Conservation (phyloP, 1,140 invertebrate species). For the Zaprionus vittiger region DNA sequence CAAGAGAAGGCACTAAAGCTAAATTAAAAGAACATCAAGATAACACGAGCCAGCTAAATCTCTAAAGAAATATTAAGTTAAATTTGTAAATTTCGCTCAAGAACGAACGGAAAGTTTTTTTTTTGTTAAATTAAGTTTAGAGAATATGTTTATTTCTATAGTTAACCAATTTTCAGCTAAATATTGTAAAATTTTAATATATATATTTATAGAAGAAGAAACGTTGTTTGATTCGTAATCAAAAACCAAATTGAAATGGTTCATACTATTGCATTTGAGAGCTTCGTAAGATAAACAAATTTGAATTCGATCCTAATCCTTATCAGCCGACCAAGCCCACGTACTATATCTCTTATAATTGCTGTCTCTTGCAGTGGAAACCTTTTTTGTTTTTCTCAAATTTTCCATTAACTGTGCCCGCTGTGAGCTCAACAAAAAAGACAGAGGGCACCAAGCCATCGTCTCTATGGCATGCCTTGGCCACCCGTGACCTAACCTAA, state of each 20-base stretch:
- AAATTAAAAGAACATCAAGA: neutral
- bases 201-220: neutral
- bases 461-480: neutral
- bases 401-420: constrained; percentile 11
- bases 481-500: constrained; percentile 7
- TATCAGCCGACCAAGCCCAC: neutral
- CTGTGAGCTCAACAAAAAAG: constrained; percentile 2
- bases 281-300: constrained; percentile 1
- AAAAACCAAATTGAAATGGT: too few species aligned
- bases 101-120: neutral
- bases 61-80: too few species aligned
- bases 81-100: neutral
- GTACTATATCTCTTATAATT: neutral
- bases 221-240: neutral
- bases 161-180: neutral
- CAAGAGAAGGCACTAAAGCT: neutral
- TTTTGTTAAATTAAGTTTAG: neutral
- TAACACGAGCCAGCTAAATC: too few species aligned
- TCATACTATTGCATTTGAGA: neutral
- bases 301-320: neutral
- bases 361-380: constrained; percentile 9
- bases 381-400: neutral
- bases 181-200: too few species aligned
- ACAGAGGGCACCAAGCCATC: neutral
- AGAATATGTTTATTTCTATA: neutral